Conservation (phyloP, 2,113 vertebrate genomes). For the Sylvilagus bachmani region DNA sequence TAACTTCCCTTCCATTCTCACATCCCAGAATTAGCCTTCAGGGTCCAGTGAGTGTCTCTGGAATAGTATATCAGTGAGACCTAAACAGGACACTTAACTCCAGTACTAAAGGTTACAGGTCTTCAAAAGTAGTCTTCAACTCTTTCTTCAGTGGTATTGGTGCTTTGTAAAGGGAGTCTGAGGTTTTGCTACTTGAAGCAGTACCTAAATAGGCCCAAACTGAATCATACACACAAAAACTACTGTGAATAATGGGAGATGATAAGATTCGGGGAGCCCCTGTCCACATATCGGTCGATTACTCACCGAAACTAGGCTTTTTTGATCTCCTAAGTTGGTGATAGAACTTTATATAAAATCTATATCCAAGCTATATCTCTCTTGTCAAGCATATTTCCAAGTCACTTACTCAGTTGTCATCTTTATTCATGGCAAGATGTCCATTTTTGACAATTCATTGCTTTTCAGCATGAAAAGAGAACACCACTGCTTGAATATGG, state of each 20-base stretch:
- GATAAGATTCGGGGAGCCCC: not conserved
- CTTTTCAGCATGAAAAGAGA: slow-evolving; percentile 77
- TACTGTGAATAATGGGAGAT: not conserved
- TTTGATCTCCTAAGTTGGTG: not conserved
- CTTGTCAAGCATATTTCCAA: slow-evolving; percentile 73
- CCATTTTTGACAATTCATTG: slow-evolving; percentile 68
- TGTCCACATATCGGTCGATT: not conserved
- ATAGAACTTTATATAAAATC: slow-evolving; percentile 42
- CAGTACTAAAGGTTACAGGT: not conserved
- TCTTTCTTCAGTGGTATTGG: not conserved
- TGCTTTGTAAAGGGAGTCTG: not conserved
- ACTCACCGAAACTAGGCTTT: not conserved
- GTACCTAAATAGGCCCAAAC: not conserved
- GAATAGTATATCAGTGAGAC: not conserved
- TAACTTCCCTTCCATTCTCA: not conserved
- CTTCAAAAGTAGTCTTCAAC: not conserved
- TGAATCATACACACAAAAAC: not conserved
- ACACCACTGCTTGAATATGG: slow-evolving; percentile 71
- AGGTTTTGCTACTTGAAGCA: not conserved
- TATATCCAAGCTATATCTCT: slow-evolving; percentile 52
- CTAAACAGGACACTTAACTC: not conserved
- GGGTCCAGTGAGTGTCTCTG: not conserved
- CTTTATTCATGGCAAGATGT: slow-evolving; percentile 79
- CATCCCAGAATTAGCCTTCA: not conserved
- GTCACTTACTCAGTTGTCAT: slow-evolving; percentile 70